A percentile compares a stretch with the other conserved stretches of the same genome.
Evolutionary conservation across 2,113 vertebrate genomes (phyloP).

Genomic region (Origma solitaria): DNA sequence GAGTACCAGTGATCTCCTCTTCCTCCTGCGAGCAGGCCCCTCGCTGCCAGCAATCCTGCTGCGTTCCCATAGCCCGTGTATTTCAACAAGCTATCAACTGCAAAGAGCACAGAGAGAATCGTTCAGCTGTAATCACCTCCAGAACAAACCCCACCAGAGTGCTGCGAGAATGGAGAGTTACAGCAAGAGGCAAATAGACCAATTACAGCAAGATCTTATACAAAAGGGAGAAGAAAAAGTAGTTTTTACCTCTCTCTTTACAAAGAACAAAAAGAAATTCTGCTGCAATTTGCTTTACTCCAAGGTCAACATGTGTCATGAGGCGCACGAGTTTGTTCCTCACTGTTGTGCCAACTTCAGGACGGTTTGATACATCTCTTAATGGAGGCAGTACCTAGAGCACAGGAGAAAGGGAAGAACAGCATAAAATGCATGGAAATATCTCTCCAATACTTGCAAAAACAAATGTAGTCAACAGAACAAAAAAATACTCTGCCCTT

Average conservation of each 20-base stretch:
- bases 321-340: conserved; percentile 96
- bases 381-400: conserved; percentile 90
- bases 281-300: conserved; percentile 93
- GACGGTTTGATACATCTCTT: conserved; percentile 90
- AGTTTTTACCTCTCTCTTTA: conserved; percentile 90
- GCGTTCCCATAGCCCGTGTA: conserved; percentile 97
- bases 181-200: neutral
- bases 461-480: neutral
- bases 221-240: neutral
- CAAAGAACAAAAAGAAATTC: conserved; percentile 98
- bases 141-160: neutral
- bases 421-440: neutral
- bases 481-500: neutral
- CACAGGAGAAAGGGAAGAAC: neutral
- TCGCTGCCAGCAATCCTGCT: conserved; percentile 89
- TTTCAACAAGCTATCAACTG: conserved; percentile 95
- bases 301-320: conserved; percentile 95
- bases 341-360: conserved; percentile 89
- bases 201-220: neutral
- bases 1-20: conserved; percentile 95
- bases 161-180: neutral
- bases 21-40: conserved; percentile 90
- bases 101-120: conserved; percentile 42
- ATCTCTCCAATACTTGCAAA: neutral
- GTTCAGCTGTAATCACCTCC: neutral